These are phyloP conservation scores for Syrrhaptes paradoxus DNA, from an alignment of 2,113 vertebrate species.

Conservation along the genomic window DNA sequence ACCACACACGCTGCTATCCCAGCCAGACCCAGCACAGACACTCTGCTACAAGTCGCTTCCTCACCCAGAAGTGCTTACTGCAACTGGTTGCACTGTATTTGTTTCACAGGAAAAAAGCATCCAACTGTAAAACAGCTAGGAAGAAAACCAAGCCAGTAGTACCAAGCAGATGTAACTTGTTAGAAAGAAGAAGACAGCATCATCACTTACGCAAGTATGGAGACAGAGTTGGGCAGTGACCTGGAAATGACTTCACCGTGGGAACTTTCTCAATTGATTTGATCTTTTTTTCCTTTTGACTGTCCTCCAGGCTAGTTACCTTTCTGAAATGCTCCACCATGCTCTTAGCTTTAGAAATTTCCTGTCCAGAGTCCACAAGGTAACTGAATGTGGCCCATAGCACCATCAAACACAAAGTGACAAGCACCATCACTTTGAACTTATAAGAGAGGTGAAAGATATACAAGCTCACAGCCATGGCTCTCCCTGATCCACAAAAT, in stretches of 20 bases:
- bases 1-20: neutral
- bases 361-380: slow-evolving; percentile 64
- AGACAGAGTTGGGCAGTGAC: slow-evolving; percentile 48
- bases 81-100: neutral
- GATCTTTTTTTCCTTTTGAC: neutral
- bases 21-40: neutral
- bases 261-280: neutral
- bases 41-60: neutral
- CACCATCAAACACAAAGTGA: slow-evolving; percentile 75
- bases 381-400: slow-evolving; percentile 82
- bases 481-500: neutral
- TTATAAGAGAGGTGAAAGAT: slow-evolving; percentile 72
- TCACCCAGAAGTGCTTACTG: neutral
- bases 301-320: neutral
- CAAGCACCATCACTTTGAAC: slow-evolving; percentile 78
- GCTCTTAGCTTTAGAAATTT: slow-evolving; percentile 28
- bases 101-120: neutral
- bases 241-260: neutral
- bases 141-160: neutral
- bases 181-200: neutral
- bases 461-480: slow-evolving; percentile 76
- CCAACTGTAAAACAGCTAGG: neutral
- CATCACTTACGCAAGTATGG: slow-evolving; percentile 74
- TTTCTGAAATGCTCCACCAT: slow-evolving; percentile 44
- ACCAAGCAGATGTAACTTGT: neutral